Conservation (phyloP, 2,888 invertebrate species). For the Trachelus tabidus region DNA sequence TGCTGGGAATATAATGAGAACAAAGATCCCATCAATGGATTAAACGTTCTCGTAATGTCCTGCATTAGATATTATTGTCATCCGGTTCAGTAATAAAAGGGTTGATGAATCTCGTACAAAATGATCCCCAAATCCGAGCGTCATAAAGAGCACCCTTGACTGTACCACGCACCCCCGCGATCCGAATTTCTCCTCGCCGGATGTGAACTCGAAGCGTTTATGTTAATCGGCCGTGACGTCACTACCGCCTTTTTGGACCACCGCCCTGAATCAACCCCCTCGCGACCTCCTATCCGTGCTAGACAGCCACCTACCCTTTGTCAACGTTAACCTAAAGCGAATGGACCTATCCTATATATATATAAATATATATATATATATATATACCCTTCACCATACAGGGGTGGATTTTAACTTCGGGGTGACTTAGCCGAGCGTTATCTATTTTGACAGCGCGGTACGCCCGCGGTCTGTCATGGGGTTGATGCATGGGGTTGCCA, state of each 20-base stretch:
- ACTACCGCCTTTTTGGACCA: conserved; percentile 27
- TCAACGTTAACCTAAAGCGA: conserved; percentile 61
- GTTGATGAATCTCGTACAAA: conserved; percentile 41
- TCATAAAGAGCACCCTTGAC: conserved; percentile 38
- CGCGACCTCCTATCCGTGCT: conserved; percentile 18
- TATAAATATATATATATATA: not conserved
- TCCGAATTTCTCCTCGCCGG: conserved; percentile 13
- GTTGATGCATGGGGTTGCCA: conserved; percentile 34
- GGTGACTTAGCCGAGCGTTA: conserved; percentile 63
- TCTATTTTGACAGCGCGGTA: conserved; percentile 65
- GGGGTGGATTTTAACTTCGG: conserved; percentile 62
- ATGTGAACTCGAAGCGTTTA: conserved; percentile 41
- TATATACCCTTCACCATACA: conserved; percentile 22
- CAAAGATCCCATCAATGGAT: not conserved
- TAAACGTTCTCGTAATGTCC: conserved; percentile 55
- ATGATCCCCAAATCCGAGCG: not conserved
- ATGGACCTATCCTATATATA: conserved; percentile 50
- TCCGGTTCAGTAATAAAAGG: conserved; percentile 60
- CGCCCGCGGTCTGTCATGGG: conserved; percentile 59
- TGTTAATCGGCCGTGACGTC: conserved; percentile 56
- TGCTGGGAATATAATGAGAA: not conserved
- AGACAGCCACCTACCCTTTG: conserved; percentile 42
- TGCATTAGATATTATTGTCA: conserved; percentile 58
- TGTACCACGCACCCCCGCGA: conserved; percentile 27
- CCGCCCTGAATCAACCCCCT: conserved; percentile 47